Base-by-base conservation (phyloP, 2,888 invertebrate species). In the Girardia tigrina region DNA sequence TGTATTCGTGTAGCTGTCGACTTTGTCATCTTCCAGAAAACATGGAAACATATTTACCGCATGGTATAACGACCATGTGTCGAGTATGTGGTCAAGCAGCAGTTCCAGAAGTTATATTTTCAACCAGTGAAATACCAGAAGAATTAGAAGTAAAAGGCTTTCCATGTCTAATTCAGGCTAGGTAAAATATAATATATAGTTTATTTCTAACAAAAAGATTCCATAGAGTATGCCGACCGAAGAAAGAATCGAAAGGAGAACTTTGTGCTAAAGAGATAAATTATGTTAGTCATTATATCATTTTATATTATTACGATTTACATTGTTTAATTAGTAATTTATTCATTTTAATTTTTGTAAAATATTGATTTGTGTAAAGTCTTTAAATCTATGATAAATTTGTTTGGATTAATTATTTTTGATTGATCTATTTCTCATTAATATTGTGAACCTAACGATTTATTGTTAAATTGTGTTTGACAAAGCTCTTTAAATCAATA, bases 51-150 rank as follows among this genome's bases (percentile, higher is more conserved):
- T 36, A 36, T 36, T n/a, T n/a, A n/a, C 16, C 36, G 12, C 8
- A 36, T 36, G 8, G 36, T 36, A 16, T 36, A 36, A 8, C 36
- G 16, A 36, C 16, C 16, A 36, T 36, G 81, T 92, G 92, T 84
- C 86, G 87, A 8, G 84, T 90, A 26, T 90, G 90, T 85, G 87
- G 87, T 12, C 76, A 74, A 23, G 28, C 26, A 42, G 26, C 75
- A 29, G 76, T 75, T 0, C 94, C 94, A 0, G 92, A 94, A 80
- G 90, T 95, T 0, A 83, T 95, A 70, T 87, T 95, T 80, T 89
- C 92, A 1, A 94, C 94, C 0, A 89, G 94, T 76, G 91, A 94
- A 79, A 88, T 91, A 71, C 92, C 92, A 0, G 88, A 88, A 78
- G 88, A 88, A 27, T 85, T 93, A 56, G 88, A 89, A 0, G 88